Evolutionary conservation across 2,113 vertebrate species (phyloP), one percentile per base, ranked within the genome.

Genomic region (Heteronetta atricapilla): DNA sequence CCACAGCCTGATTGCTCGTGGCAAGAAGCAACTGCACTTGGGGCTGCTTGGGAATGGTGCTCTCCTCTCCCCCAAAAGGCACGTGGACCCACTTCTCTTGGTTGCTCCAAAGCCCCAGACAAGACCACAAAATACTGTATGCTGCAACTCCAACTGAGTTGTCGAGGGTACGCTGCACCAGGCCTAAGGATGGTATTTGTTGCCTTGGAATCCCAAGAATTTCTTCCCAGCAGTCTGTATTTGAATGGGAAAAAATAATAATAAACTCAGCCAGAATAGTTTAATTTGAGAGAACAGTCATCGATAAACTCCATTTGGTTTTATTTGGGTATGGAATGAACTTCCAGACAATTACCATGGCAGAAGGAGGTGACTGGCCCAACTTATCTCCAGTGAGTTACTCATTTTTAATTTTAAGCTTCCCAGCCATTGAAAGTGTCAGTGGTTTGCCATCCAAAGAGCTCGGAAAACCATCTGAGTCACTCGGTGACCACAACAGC

Each of bases 401-500:
- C 25, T 73, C 68, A 40, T 67, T 95, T 90, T 79, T 10, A 4
- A 83, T 72, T 82, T 70, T 72, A 36, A 93, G 34, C 58, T 83
- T 66, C 59, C 60, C 19, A 82, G 86, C 48, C 76, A 89, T 12
- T 53, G 72, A 25, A 95, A 88, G 91, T 80, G 82, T 72, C 89
- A 44, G 93, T 75, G 91, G 90, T 85, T 94, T 93, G 94, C 86
- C 55, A 93, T 81, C 46, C 74, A 69, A 46, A 95, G 89, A 50
- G 67, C 68, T 76, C 77, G 84, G 68, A 88, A 89, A 82, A 76
- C 59, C 90, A 80, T 50, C 23, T 75, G 89, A 94, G 77, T 93
- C 88, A 91, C 58, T 28, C 64, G 10, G n/a, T 80, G 80, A 89
- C 86, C 89, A 83, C 95, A 96, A 79, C 33, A 74, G 64, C 28